Evolutionary conservation across 2,797 vertebrate genomes (phyloP).

Genomic region (Danio tinwini): DNA sequence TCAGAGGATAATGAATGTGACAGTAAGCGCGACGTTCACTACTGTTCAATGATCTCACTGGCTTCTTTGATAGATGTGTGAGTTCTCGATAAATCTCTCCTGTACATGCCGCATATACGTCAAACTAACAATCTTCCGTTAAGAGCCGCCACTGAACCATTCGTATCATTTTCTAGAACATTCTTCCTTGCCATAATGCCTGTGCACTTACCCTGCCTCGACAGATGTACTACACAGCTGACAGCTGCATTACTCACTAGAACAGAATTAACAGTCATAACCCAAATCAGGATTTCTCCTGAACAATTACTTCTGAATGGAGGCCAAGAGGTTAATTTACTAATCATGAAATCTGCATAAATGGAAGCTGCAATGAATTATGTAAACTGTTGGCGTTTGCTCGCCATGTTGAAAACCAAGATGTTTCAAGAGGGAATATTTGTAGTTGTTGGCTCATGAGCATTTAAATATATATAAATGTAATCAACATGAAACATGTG

Average conservation of each 20-base stretch:
- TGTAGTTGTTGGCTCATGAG: constrained; percentile 12
- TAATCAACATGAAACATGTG: not conserved
- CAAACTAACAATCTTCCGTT: constrained; percentile 13
- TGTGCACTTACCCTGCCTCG: constrained; percentile 24
- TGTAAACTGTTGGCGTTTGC: constrained; percentile 52
- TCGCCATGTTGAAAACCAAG: constrained; percentile 21
- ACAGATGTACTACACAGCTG: constrained; percentile 78
- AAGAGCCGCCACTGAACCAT: constrained; percentile 26
- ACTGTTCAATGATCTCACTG: constrained; percentile 35
- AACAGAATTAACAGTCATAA: constrained; percentile 64
- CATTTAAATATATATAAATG: not conserved
- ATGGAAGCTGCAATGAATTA: constrained; percentile 63
- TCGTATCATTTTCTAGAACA: constrained; percentile 45
- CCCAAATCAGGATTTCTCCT: constrained; percentile 63
- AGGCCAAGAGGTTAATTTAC: constrained; percentile 74
- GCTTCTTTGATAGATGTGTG: constrained; percentile 30
- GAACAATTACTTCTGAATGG: constrained; percentile 67
- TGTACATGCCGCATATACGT: constrained; percentile 17
- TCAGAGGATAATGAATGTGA: constrained; percentile 44
- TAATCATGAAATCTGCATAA: constrained; percentile 74
- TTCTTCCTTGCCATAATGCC: constrained; percentile 27
- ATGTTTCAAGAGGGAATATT: constrained; percentile 47
- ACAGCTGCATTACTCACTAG: constrained; percentile 72
- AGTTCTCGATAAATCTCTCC: constrained; percentile 32
- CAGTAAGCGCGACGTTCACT: not conserved